These are phyloP conservation scores for Patiria pectinifera DNA, from an alignment of 53 echinoderm and acorn worm species.

Conservation along the genomic window DNA sequence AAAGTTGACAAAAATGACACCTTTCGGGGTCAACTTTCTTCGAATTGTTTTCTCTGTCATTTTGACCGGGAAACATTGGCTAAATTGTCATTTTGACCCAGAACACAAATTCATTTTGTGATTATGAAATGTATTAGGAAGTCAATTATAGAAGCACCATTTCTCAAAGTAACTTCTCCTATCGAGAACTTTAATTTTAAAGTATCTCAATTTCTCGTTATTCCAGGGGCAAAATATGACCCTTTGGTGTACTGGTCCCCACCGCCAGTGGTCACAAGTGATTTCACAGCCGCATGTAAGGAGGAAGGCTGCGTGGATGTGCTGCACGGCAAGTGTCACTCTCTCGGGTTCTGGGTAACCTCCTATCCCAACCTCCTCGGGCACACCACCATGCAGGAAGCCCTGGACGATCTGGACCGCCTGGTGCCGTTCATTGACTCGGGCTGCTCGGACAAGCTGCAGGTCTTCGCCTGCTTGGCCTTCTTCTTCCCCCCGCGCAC, in stretches of 20 bases:
- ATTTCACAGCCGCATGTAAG: background rate
- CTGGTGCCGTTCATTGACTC: slow-evolving; percentile 29
- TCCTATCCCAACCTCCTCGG: slow-evolving; percentile 28
- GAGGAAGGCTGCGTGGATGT: background rate
- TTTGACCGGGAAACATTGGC: too few relatives aligned
- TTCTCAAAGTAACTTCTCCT: too few relatives aligned
- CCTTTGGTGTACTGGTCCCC: background rate
- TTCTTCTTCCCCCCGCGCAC: background rate
- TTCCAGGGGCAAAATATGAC: background rate
- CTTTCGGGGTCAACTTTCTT: too few relatives aligned
- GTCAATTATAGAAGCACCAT: too few relatives aligned
- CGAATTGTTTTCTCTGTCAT: too few relatives aligned
- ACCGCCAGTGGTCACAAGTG: background rate
- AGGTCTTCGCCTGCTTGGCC: slow-evolving; percentile 11
- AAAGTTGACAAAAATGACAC: too few relatives aligned
- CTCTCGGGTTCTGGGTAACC: background rate
- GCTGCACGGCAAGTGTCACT: slow-evolving; percentile 3
- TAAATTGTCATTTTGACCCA: too few relatives aligned
- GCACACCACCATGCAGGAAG: slow-evolving; percentile 16
- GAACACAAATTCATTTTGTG: too few relatives aligned
- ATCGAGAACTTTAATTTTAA: too few relatives aligned
- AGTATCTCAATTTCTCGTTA: too few relatives aligned
- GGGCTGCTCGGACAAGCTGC: slow-evolving; percentile 46
- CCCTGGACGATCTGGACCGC: slow-evolving; percentile 32
- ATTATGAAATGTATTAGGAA: too few relatives aligned